A percentile compares a stretch with the other conserved stretches of the same genome.
phyloP scores from a whole-genome alignment of 2,888 invertebrate genomes.

The Desoria tigrina region DNA sequence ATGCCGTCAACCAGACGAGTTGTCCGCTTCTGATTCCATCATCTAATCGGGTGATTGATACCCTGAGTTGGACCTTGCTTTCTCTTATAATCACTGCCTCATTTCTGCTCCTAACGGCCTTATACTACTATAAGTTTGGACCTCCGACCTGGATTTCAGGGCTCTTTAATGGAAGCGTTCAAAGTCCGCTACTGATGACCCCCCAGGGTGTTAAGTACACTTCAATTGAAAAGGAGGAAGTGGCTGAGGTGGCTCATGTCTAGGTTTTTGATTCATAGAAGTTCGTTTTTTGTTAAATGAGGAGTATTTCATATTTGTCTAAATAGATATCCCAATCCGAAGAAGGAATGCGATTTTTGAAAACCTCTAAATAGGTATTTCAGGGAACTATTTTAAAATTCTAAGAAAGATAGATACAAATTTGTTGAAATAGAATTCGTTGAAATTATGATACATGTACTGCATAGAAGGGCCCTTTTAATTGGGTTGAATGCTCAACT shows the following conservation, averaged over 20 bases:
- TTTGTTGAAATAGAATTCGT: too few species aligned
- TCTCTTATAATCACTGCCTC: constrained; percentile 60
- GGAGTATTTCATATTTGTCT: too few species aligned
- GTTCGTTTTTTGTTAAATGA: too few species aligned
- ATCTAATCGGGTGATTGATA: constrained; percentile 12
- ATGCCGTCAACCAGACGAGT: constrained; percentile 50
- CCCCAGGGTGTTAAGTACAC: constrained; percentile 73
- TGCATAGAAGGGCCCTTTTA: too few species aligned
- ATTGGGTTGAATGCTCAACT: too few species aligned
- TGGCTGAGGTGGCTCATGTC: constrained; percentile 57
- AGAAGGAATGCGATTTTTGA: too few species aligned
- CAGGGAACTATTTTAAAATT: too few species aligned
- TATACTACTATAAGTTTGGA: constrained; percentile 62
- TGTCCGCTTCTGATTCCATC: constrained; percentile 53
- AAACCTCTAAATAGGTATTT: too few species aligned
- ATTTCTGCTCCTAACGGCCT: constrained; percentile 61
- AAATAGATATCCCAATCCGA: too few species aligned
- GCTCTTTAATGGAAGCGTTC: constrained; percentile 60
- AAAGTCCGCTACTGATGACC: constrained; percentile 66
- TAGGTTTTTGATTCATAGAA: too few species aligned
- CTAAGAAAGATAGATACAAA: too few species aligned
- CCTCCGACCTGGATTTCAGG: constrained; percentile 67
- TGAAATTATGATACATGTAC: too few species aligned
- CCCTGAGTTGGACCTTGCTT: constrained; percentile 30
- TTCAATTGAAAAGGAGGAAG: constrained; percentile 67